Conservation (phyloP, 23 tunicate genomes). For the Ascidia mentula region DNA sequence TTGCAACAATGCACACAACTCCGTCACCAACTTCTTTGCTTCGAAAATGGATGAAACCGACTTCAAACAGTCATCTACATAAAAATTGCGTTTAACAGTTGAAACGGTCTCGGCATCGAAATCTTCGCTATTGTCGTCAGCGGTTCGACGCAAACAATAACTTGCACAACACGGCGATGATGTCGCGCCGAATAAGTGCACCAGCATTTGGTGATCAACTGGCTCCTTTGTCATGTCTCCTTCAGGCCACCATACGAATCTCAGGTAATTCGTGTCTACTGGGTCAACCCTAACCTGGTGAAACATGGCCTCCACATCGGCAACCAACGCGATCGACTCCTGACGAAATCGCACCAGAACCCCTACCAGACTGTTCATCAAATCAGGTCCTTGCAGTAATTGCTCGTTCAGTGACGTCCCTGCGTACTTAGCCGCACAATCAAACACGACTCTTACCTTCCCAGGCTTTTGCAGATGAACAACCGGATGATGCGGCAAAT, state of each 20-base stretch:
- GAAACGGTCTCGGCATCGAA: constrained; percentile 3
- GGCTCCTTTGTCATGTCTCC: constrained; percentile 1
- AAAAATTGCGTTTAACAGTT: constrained; percentile 27
- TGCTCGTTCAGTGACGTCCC: background rate
- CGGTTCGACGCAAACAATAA: constrained; percentile 15
- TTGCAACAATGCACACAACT: background rate
- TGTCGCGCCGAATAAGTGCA: constrained; percentile 43
- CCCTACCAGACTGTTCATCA: constrained; percentile 4
- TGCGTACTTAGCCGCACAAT: background rate
- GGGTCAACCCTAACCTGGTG: constrained; percentile 2
- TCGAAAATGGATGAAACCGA: background rate
- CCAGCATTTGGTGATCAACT: constrained; percentile 20
- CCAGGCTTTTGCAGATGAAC: background rate
- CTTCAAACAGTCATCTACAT: constrained; percentile 35
- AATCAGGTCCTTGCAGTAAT: background rate
- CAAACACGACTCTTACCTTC: background rate
- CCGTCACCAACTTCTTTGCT: background rate
- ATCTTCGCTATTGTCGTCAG: constrained; percentile 20
- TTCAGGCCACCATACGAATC: constrained; percentile 11
- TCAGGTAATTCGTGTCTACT: background rate
- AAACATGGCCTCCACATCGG: constrained; percentile 7
- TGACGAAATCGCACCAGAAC: background rate
- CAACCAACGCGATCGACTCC: background rate
- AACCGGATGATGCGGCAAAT: background rate
- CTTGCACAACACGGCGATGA: constrained; percentile 45